These are phyloP conservation scores for Ennomos erosarius DNA, from an alignment of 2,888 invertebrate genomes.

Conservation along the genomic window DNA sequence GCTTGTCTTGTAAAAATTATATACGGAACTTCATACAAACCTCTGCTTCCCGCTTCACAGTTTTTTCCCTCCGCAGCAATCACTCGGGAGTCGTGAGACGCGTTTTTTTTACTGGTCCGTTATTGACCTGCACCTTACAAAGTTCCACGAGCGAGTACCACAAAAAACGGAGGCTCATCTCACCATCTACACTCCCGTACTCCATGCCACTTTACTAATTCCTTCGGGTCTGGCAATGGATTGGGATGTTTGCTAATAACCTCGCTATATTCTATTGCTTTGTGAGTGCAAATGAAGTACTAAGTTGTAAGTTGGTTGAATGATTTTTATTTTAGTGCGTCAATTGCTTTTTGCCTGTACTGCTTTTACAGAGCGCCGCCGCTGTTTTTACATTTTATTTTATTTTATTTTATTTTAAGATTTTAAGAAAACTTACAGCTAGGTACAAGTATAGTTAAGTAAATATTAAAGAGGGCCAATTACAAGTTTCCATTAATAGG, in stretches of 20 bases:
- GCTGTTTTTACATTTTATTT: not conserved
- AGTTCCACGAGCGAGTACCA: conserved; percentile 28
- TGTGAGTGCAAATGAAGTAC: conserved; percentile 4
- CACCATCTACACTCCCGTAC: conserved; percentile 40
- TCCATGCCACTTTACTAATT: conserved; percentile 3
- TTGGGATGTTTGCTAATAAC: conserved; percentile 1
- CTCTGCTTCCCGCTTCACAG: conserved; percentile 46
- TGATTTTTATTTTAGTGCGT: conserved; percentile 9
- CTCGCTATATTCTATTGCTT: not conserved
- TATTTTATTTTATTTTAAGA: too few relatives aligned
- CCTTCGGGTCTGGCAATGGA: conserved; percentile 7
- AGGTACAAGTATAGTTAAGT: too few relatives aligned
- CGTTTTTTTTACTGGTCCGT: conserved; percentile 72
- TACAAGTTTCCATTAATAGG: too few relatives aligned
- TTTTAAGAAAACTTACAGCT: too few relatives aligned
- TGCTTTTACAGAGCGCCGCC: not conserved
- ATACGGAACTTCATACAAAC: conserved; percentile 46
- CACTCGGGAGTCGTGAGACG: conserved; percentile 76
- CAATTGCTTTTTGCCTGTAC: not conserved
- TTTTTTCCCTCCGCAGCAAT: conserved; percentile 66
- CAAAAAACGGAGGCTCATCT: conserved; percentile 40
- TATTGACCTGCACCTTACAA: conserved; percentile 64
- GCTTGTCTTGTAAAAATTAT: too few relatives aligned
- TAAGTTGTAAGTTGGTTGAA: conserved; percentile 9
- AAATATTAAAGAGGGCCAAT: too few relatives aligned